phyloP scores from a whole-genome alignment of 2,113 vertebrate species.

The Chauna torquata region DNA sequence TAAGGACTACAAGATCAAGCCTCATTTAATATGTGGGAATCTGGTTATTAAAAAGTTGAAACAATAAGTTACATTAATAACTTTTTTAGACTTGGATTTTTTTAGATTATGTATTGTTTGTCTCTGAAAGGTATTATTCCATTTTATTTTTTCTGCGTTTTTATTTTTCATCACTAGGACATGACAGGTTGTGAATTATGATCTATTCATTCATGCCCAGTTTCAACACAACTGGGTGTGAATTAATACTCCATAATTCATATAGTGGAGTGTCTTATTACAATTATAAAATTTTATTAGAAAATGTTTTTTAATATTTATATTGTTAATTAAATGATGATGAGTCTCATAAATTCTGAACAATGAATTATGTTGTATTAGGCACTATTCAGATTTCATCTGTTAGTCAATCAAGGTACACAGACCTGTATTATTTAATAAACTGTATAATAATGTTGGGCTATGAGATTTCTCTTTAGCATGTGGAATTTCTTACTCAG shows the following conservation, averaged over 20 bases:
- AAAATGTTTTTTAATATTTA: constrained; percentile 81
- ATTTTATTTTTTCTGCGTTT: constrained; percentile 63
- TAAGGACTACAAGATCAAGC: background rate
- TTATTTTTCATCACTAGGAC: constrained; percentile 67
- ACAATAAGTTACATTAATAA: constrained; percentile 65
- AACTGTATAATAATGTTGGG: background rate
- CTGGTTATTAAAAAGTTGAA: background rate
- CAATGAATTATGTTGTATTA: constrained; percentile 69
- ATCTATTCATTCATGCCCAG: constrained; percentile 63
- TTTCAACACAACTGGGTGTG: constrained; percentile 74
- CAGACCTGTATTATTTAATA: constrained; percentile 17
- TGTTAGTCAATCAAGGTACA: constrained; percentile 65
- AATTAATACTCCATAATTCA: constrained; percentile 77
- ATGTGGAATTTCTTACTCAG: background rate
- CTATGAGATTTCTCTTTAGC: background rate
- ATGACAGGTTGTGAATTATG: constrained; percentile 67
- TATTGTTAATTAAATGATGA: constrained; percentile 79
- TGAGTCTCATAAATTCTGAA: constrained; percentile 75
- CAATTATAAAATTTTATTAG: constrained; percentile 81
- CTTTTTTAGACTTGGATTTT: background rate
- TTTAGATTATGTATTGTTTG: constrained; percentile 56
- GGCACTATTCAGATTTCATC: constrained; percentile 65
- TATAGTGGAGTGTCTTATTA: constrained; percentile 67
- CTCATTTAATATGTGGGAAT: background rate
- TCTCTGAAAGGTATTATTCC: constrained; percentile 19